Base-by-base conservation (phyloP, 2,113 vertebrate genomes). In the Phoenicopterus ruber region DNA sequence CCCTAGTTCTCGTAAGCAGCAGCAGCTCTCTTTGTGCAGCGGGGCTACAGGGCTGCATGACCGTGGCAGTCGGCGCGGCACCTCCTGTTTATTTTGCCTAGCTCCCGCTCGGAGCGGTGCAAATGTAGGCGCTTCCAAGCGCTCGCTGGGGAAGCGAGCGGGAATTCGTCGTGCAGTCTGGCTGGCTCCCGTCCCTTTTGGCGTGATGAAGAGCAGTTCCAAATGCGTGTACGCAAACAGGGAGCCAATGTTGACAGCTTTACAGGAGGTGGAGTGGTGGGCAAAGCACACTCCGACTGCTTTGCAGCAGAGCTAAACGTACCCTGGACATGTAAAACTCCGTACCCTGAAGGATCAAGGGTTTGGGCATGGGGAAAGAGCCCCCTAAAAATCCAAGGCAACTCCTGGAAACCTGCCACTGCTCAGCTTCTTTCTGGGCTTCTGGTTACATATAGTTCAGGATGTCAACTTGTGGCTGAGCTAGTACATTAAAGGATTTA, bases 171-270 rank as follows among this genome's bases (percentile, higher is more conserved):
- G 17, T 57, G 96, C 83, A 91, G 94, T 76, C 97, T 89, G 96
- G 67, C 92, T 94, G 95, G 95, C 94, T 94, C 78, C 70, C 4
- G 3, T 25, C 89, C 94, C 94, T 95, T 18, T 73, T 88, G 95
- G 93, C 88, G 31, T 59, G 78, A 49, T 50, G 88, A 76, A 66
- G 93, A 95, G 93, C 94, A 15, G 65, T 26, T 94, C 88, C 91
- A 94, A 95, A 83, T n/a, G 91, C 83, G 0, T 83, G 96, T 93
- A 93, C 42, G 25, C 90, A 92, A 93, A 92, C 95, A 94, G 38
- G 82, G 71, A 92, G 88, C 86, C 93, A 65, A 82, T 55, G 86
- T 86, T 94, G 95, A 91, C 86, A 94, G 94, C 94, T 94, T 94
- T 91, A 44, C 44, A n/a, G 90, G 87, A 92, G 88, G 67, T 91